phyloP scores from a whole-genome alignment of 2,113 vertebrate genomes.

The Chrysochloris asiatica region DNA sequence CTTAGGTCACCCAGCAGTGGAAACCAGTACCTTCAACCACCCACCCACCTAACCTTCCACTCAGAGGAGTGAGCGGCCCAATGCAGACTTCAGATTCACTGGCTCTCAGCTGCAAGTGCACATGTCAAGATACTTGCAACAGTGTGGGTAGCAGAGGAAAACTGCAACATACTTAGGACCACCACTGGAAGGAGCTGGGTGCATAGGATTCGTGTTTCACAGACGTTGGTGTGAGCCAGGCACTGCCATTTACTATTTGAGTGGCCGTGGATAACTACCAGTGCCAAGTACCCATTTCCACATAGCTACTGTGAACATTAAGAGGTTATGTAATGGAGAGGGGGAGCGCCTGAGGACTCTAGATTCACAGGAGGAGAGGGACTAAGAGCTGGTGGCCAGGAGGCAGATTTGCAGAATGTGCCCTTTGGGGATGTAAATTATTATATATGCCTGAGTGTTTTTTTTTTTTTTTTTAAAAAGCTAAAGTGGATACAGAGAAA shows the following conservation, averaged over 20 bases:
- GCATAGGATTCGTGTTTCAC: neutral
- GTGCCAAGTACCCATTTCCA: neutral
- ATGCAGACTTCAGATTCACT: neutral
- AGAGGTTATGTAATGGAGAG: too few relatives aligned
- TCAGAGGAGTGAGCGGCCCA: neutral
- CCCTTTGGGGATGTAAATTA: too few relatives aligned
- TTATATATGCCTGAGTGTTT: too few relatives aligned
- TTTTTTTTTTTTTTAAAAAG: too few relatives aligned
- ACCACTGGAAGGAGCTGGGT: neutral
- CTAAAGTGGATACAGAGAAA: too few relatives aligned
- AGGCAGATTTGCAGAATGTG: too few relatives aligned
- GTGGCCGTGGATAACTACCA: neutral
- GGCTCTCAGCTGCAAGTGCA: neutral
- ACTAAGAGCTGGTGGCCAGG: too few relatives aligned
- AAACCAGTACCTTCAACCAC: neutral
- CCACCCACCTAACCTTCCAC: too few relatives aligned
- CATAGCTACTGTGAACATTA: neutral
- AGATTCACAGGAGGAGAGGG: too few relatives aligned
- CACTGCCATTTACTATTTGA: too few relatives aligned
- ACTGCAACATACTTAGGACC: too few relatives aligned
- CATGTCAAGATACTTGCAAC: neutral
- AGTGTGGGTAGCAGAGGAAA: neutral
- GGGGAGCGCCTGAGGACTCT: too few relatives aligned
- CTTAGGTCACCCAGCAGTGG: neutral
- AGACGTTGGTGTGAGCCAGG: neutral